Evolutionary conservation across 2,113 vertebrate species (phyloP).

Genomic region (Loxodonta africana): DNA sequence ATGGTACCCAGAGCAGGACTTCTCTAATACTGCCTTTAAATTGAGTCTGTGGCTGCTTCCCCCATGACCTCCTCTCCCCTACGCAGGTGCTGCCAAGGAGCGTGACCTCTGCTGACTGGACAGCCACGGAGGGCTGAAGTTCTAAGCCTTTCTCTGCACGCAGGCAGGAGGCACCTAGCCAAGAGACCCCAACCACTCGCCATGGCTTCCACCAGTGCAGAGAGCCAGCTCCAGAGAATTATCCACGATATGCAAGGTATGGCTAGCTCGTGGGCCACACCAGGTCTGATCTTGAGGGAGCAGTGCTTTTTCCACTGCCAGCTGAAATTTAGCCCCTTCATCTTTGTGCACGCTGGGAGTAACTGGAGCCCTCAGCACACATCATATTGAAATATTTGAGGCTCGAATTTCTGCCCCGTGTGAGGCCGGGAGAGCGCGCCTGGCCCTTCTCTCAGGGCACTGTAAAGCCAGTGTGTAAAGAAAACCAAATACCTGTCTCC

Average conservation of each 20-base stretch:
- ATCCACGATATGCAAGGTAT: constrained; percentile 96
- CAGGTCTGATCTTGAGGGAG: background rate
- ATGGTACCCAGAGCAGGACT: background rate
- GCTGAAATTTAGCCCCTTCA: background rate
- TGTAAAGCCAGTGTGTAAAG: constrained; percentile 17
- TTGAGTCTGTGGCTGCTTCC: background rate
- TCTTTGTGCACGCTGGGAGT: background rate
- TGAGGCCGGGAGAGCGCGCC: background rate
- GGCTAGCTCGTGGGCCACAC: accelerated
- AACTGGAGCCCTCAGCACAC: background rate
- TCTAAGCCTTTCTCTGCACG: constrained; percentile 60
- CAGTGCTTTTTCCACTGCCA: background rate
- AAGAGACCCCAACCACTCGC: background rate
- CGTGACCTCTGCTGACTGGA: background rate
- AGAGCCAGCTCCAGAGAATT: constrained; percentile 97
- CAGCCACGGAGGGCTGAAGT: constrained; percentile 13
- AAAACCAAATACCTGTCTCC: background rate
- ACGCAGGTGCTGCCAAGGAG: constrained; percentile 66
- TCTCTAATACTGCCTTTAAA: accelerated
- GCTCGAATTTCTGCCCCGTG: background rate
- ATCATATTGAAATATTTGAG: background rate
- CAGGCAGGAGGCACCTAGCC: background rate
- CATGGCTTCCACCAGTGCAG: constrained; percentile 91
- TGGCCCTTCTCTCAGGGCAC: background rate
- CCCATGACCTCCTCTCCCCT: background rate